Evolutionary conservation across 2,797 vertebrate species (phyloP), one percentile per base, ranked within the genome.

Genomic region (Clarias pachynema): DNA sequence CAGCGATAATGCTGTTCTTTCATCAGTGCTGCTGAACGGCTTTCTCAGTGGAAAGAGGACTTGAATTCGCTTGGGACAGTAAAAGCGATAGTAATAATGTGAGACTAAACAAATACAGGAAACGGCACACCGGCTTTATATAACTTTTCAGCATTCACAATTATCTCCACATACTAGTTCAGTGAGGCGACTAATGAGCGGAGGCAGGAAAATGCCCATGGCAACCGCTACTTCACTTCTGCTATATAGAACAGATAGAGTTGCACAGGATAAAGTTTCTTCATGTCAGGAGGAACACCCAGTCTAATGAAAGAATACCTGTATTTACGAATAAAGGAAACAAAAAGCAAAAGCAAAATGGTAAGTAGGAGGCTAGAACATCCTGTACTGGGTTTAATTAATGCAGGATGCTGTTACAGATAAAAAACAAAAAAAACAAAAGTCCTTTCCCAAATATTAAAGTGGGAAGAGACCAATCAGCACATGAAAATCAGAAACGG

Each of bases 391-490:
- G 65, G 65, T 84, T 80, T 87, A 87, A 86, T 84, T 75, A 87
- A 75, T 79, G 72, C 65, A 65, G 53, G 24, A 31, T 34, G 57
- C 60, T 56, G 49, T 4, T 65, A 78, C 70, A 60, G 6, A 57
- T 34, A 40, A 40, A 22, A 82, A 79, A 73, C 63, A 53, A 49
- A 63, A 81, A 89, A 78, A 37, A 83, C 60, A 53, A 63, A 70
- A 69, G 20, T 60, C 66, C 34, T 82, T 83, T 66, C 62, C 20
- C 78, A 85, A 81, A 85, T 81, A 75, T 0, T 69, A 74, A 82
- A 85, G 63, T 72, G 29, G 77, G 60, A 82, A 69, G 72, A 87
- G 85, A 84, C 74, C 83, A 84, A 89, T 77, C 74, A 62, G 26
- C 14, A n/a, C 56, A 31, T 44, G 59, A 81, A 65, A 65, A 73